A percentile compares a stretch with the other conserved stretches of the same genome.
phyloP scores from a whole-genome alignment of 2,888 invertebrate species.

The Meandrusa payeni region DNA sequence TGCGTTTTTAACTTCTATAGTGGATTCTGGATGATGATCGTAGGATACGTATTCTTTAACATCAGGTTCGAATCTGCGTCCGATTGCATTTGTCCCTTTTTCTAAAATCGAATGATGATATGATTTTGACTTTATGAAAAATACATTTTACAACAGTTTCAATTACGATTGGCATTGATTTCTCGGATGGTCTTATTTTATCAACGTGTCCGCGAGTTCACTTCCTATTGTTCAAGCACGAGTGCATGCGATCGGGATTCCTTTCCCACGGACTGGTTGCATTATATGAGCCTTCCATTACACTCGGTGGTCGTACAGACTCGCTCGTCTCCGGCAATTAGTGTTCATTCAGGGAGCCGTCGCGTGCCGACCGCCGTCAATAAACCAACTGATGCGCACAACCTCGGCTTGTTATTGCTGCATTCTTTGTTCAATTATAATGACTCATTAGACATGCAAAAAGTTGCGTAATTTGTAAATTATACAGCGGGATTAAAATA shows the following conservation, averaged over 20 bases:
- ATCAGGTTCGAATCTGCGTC: too few relatives aligned
- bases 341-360: conserved; percentile 56
- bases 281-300: conserved; percentile 41
- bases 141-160: too few relatives aligned
- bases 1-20: too few relatives aligned
- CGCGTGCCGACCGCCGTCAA: conserved; percentile 55
- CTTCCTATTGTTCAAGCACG: conserved; percentile 37
- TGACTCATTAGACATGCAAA: conserved; percentile 9
- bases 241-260: conserved; percentile 42
- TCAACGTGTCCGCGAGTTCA: conserved; percentile 22
- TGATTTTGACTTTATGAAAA: too few relatives aligned
- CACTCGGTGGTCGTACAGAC: conserved; percentile 46
- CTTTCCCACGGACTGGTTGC: conserved; percentile 55
- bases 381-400: conserved; percentile 42
- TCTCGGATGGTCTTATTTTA: conserved; percentile 26
- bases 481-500: background rate
- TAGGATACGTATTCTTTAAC: too few relatives aligned
- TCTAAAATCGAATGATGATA: too few relatives aligned
- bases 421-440: conserved; percentile 18
- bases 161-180: too few relatives aligned
- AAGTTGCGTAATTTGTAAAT: conserved; percentile 1
- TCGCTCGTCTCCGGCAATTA: conserved; percentile 61
- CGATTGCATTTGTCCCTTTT: too few relatives aligned
- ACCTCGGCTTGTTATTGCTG: conserved; percentile 31
- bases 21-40: too few relatives aligned